Evolutionary conservation across 2,888 invertebrate species (phyloP).

Genomic region (Arrhopalites spinosus): DNA sequence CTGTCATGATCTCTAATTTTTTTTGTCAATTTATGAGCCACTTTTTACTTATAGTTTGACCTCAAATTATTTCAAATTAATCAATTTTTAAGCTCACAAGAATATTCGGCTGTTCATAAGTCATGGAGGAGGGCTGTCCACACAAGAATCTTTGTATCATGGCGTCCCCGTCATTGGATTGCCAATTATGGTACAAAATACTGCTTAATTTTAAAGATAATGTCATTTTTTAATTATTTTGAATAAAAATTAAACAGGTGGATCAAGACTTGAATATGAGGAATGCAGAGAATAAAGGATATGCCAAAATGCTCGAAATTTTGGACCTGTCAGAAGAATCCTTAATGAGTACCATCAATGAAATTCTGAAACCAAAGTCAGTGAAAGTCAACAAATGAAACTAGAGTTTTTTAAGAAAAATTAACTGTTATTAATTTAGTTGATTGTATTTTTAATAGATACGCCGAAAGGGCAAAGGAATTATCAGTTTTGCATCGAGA

Average conservation of each 20-base stretch:
- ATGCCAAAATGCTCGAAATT: conserved; percentile 62
- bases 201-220: too few species aligned
- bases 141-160: background rate
- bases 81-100: background rate
- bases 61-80: too few species aligned
- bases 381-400: too few species aligned
- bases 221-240: too few species aligned
- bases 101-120: background rate
- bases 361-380: too few species aligned
- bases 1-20: too few species aligned
- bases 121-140: background rate
- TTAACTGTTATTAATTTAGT: background rate
- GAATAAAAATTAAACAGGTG: too few species aligned
- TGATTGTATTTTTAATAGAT: background rate
- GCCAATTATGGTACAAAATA: background rate
- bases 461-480: background rate
- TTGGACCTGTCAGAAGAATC: conserved; percentile 61
- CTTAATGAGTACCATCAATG: conserved; percentile 51
- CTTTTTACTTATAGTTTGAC: too few species aligned
- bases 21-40: too few species aligned
- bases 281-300: conserved; percentile 63
- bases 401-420: background rate
- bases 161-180: background rate
- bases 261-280: conserved; percentile 60
- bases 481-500: background rate